These are phyloP conservation scores for Pteromalus puparum DNA, from an alignment of 1,140 invertebrate genomes.

Conservation along the genomic window DNA sequence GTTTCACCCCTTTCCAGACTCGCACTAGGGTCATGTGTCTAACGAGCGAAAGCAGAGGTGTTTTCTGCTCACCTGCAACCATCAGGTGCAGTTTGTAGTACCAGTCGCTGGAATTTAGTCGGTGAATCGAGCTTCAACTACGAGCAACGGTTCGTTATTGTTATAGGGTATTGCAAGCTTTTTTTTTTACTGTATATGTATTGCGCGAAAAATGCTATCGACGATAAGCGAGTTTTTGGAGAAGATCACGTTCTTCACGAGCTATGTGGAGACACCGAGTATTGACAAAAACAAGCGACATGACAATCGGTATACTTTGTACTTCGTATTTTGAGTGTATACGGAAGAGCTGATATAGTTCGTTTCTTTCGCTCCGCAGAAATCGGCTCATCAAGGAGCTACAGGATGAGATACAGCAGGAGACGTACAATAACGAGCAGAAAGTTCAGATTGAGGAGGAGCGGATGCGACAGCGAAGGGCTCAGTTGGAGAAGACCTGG, in stretches of 20 bases:
- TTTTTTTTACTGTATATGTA: neutral
- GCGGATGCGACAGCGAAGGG: slow-evolving; percentile 51
- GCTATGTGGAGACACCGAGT: slow-evolving; percentile 55
- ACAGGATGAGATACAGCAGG: slow-evolving; percentile 64
- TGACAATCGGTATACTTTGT: slow-evolving; percentile 56
- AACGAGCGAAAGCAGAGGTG: neutral
- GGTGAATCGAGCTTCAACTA: too few relatives aligned
- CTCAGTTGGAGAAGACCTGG: slow-evolving; percentile 59
- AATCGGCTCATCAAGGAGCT: slow-evolving; percentile 63
- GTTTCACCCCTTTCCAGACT: neutral
- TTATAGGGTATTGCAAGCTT: too few relatives aligned
- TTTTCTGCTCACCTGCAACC: neutral
- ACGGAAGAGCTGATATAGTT: neutral
- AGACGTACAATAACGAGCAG: slow-evolving; percentile 57
- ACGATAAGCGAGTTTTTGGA: slow-evolving; percentile 48
- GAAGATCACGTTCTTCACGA: slow-evolving; percentile 61
- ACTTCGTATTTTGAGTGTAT: too few relatives aligned
- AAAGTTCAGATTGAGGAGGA: slow-evolving; percentile 54
- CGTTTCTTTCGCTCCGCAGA: slow-evolving; percentile 45
- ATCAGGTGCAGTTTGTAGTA: neutral
- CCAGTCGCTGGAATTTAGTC: neutral
- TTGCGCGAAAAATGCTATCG: slow-evolving; percentile 20
- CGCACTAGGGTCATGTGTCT: neutral
- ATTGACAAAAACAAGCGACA: slow-evolving; percentile 56
- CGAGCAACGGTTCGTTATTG: too few relatives aligned